These are phyloP conservation scores for Axinella damicornis DNA, from an alignment of 37 sponge, comb jelly and placozoan species.

Conservation along the genomic window DNA sequence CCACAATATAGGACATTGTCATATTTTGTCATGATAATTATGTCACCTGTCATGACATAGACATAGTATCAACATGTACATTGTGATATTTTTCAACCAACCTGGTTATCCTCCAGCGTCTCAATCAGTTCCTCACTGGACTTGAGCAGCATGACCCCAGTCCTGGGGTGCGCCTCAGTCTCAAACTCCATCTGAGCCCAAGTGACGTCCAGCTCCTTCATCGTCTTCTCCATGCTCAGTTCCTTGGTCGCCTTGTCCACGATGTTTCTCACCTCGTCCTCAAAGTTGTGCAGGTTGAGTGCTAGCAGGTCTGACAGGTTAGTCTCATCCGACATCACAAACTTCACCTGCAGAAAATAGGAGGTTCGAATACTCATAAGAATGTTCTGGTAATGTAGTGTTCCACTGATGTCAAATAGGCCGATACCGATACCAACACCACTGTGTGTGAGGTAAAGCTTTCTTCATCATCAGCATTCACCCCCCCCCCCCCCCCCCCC, in stretches of 20 bases:
- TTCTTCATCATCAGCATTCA: too few relatives aligned
- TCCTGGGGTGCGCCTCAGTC: slow-evolving; percentile 87
- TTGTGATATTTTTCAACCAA: too few relatives aligned
- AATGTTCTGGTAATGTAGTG: too few relatives aligned
- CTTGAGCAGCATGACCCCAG: slow-evolving; percentile 81
- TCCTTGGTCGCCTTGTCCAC: slow-evolving; percentile 99
- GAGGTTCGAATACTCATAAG: too few relatives aligned
- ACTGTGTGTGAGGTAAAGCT: too few relatives aligned
- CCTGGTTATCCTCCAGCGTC: slow-evolving; percentile 98
- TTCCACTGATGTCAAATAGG: too few relatives aligned
- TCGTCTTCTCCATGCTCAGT: slow-evolving; percentile 98
- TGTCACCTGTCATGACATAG: too few relatives aligned
- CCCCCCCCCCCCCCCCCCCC: too few relatives aligned
- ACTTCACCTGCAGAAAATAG: slow-evolving; percentile 78
- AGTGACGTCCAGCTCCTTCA: slow-evolving; percentile 89
- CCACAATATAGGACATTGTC: too few relatives aligned
- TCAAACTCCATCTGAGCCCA: slow-evolving; percentile 99
- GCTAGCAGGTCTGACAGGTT: slow-evolving; percentile 93
- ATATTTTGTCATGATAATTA: too few relatives aligned
- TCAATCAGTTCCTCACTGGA: slow-evolving; percentile 97
- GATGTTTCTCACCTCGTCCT: slow-evolving; percentile 98
- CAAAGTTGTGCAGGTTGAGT: slow-evolving; percentile 97
- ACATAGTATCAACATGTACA: too few relatives aligned
- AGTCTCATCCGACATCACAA: slow-evolving; percentile 96
- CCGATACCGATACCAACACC: too few relatives aligned